Conservation (phyloP, 1,140 invertebrate genomes). For the Drosophila melanica region DNA sequence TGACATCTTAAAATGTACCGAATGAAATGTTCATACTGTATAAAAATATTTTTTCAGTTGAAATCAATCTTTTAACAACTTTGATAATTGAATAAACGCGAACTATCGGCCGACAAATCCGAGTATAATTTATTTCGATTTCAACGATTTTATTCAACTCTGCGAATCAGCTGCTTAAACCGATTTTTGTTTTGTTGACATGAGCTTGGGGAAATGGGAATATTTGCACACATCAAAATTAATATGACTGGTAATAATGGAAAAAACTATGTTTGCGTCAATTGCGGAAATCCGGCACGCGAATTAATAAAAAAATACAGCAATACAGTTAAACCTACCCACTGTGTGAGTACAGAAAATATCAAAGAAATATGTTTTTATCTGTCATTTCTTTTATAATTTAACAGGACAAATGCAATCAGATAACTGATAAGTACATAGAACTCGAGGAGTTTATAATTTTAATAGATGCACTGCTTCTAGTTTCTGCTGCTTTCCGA, state of each 20-base stretch:
- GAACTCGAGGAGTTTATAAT: conserved; percentile 94
- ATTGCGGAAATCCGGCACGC: conserved; percentile 87
- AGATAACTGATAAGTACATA: conserved; percentile 93
- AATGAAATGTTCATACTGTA: conserved; percentile 4
- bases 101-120: not conserved
- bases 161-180: conserved; percentile 25
- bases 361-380: not conserved
- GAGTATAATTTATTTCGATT: conserved; percentile 5
- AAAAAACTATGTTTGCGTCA: conserved; percentile 86
- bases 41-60: conserved; percentile 26
- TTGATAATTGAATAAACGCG: not conserved
- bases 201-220: not conserved
- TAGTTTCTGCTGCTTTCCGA: conserved; percentile 91
- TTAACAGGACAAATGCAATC: conserved; percentile 88
- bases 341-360: conserved; percentile 87
- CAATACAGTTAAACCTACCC: conserved; percentile 88
- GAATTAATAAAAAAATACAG: conserved; percentile 89
- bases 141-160: not conserved
- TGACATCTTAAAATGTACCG: conserved; percentile 38
- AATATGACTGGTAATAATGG: conserved; percentile 30
- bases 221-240: not conserved
- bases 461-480: conserved; percentile 91
- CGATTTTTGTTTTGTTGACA: conserved; percentile 7
- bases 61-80: not conserved
- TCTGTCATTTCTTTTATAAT: not conserved